Conservation (phyloP, 2,113 vertebrate genomes). For the Egretta garzetta region DNA sequence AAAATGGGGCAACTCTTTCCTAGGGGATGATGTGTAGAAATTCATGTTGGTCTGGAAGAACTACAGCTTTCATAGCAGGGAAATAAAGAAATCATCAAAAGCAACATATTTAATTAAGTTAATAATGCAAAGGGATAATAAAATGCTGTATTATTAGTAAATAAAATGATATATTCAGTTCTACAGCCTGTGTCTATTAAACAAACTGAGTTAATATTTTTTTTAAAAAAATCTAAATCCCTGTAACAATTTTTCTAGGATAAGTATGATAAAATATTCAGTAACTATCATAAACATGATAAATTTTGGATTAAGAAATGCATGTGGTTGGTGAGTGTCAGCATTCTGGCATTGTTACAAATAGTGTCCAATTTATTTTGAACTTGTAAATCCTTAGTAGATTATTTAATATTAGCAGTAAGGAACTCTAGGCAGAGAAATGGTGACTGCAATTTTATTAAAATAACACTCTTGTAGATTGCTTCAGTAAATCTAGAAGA, state of each 20-base stretch:
- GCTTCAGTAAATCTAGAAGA: constrained; percentile 45
- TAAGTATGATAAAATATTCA: not conserved
- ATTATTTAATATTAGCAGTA: not conserved
- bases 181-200: not conserved
- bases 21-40: not conserved
- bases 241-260: not conserved
- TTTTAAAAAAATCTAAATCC: not conserved
- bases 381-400: constrained; percentile 32
- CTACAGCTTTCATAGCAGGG: not conserved
- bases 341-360: not conserved
- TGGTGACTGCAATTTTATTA: constrained; percentile 32
- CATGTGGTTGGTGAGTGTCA: not conserved
- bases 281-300: not conserved
- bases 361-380: not conserved
- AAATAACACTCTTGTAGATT: constrained; percentile 46
- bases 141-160: not conserved
- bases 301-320: not conserved
- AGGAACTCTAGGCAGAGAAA: not conserved
- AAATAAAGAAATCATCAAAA: not conserved
- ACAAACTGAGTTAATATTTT: not conserved
- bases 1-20: not conserved
- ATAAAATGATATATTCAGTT: not conserved
- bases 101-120: not conserved
- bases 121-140: not conserved
- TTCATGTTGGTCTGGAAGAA: not conserved